Evolutionary conservation across 2,797 vertebrate genomes (phyloP).

Genomic region (Gallinago nigripennis): DNA sequence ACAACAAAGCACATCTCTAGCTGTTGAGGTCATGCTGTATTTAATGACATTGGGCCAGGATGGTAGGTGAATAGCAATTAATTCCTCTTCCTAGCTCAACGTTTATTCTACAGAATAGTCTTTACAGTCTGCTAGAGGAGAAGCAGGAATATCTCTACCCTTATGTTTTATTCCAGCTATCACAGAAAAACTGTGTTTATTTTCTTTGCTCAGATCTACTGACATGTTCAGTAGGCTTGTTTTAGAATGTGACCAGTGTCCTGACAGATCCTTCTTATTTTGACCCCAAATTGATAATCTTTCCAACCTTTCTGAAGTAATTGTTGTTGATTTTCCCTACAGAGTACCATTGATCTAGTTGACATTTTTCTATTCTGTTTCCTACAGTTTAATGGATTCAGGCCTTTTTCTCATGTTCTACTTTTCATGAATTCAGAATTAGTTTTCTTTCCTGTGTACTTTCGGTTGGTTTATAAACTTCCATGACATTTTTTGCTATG

Average conservation of each 20-base stretch:
- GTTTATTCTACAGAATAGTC: not conserved
- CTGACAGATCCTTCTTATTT: not conserved
- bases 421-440: not conserved
- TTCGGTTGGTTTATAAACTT: not conserved
- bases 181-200: not conserved
- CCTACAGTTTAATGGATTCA: not conserved
- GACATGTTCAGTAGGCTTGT: not conserved
- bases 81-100: not conserved
- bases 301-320: not conserved
- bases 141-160: not conserved
- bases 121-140: not conserved
- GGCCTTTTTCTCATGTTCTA: not conserved
- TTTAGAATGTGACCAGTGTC: not conserved
- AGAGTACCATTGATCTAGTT: not conserved
- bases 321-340: not conserved
- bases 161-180: not conserved
- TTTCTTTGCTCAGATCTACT: not conserved
- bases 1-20: not conserved
- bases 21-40: not conserved
- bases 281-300: not conserved
- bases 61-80: not conserved
- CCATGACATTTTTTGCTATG: not conserved
- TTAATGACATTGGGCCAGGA: not conserved
- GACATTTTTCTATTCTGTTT: constrained; percentile 7
- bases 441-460: not conserved